Conservation (phyloP, 2,888 invertebrate species). For the Exocentrus adspersus region DNA sequence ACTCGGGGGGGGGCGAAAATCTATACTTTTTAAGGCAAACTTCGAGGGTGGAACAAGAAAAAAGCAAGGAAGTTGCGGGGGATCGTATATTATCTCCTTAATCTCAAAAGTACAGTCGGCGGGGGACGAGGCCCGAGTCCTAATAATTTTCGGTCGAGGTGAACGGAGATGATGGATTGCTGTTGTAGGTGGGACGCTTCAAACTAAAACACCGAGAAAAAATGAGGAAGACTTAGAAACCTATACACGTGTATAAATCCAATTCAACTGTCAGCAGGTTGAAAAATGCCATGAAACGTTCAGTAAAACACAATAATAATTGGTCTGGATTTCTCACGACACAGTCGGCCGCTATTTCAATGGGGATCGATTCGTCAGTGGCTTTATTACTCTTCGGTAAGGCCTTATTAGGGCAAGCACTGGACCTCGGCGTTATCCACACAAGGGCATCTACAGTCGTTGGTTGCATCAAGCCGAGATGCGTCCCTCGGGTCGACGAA, state of each 20-base stretch:
- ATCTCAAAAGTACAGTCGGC: slow-evolving; percentile 24
- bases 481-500: neutral
- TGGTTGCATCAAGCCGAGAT: neutral
- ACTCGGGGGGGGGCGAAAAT: slow-evolving; percentile 58
- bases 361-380: slow-evolving; percentile 17
- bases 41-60: slow-evolving; percentile 41
- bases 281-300: neutral
- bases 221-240: slow-evolving; percentile 8
- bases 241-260: neutral
- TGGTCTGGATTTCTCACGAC: slow-evolving; percentile 19
- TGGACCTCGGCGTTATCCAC: neutral
- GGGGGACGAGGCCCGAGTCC: neutral
- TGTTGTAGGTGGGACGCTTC: too few relatives aligned
- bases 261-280: neutral
- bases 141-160: neutral
- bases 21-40: slow-evolving; percentile 52
- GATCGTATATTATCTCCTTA: slow-evolving; percentile 45
- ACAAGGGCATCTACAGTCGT: slow-evolving; percentile 13
- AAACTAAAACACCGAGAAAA: too few relatives aligned
- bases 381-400: slow-evolving; percentile 10
- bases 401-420: slow-evolving; percentile 13
- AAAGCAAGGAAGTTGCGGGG: slow-evolving; percentile 36
- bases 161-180: neutral
- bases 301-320: slow-evolving; percentile 22
- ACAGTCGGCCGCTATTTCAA: slow-evolving; percentile 3